Base-by-base conservation (phyloP, 1,140 invertebrate species). In the Dreissena rostriformis region DNA sequence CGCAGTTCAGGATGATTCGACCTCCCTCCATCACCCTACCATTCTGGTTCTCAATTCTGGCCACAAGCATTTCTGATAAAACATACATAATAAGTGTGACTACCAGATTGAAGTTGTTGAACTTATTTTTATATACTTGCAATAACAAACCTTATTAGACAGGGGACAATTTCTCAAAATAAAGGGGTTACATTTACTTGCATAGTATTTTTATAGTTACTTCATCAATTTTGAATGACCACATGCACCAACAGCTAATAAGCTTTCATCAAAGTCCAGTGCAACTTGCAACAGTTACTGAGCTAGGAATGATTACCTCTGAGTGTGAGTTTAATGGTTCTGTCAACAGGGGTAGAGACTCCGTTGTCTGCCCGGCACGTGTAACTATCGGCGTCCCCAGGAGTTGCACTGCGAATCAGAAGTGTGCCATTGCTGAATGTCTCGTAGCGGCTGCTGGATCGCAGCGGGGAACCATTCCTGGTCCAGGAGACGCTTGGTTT, bases 381-480 rank as follows among this genome's bases (percentile, higher is more conserved):
- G 67, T 90, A 90, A 19, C 63, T 66, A 4, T 86, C 90, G 12
- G 72, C 76, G 63, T 90, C 90, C 29, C 77, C 24, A 39, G 61
- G 28, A 6, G 70, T 57, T 10, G 84, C 81, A 28, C n/a, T n/a
- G 14, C 79, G 26, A 22, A 90, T 85, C 14, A 88, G 72, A 61
- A 90, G 78, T 0, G 90, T 88, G 26, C 90, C 90, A 77, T 90
- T 90, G 68, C 68, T 82, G 68, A 87, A 88, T 6, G 88, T 86
- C 28, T 81, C 61, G 68, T 82, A 76, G 10, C 81, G 78, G 12
- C 68, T 70, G 24, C 28, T 74, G 19, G 72, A 53, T 15, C 12
- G 15, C 29, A 90, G 28, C 7, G 65, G 49, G 6, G 22, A 2
- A 15, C 66, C 78, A 10, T 72, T 65, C 70, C 85, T 86, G 5